Conservation (phyloP, 2,888 invertebrate genomes). For the Palloptera scutellata region DNA sequence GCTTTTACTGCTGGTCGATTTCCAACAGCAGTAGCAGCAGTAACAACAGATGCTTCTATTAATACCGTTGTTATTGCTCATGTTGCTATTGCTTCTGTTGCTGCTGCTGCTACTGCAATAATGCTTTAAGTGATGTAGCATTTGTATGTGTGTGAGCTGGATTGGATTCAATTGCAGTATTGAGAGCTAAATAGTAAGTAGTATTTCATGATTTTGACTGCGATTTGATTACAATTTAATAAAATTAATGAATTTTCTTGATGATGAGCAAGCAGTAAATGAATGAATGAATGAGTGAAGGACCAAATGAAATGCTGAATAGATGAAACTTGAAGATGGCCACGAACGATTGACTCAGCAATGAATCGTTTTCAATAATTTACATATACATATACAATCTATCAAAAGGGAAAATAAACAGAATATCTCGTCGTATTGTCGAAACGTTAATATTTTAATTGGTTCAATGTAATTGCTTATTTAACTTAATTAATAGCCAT, state of each 20-base stretch:
- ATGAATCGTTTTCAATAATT: no score
- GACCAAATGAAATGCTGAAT: no score
- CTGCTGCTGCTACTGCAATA: not conserved
- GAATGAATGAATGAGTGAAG: not conserved
- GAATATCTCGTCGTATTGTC: no score
- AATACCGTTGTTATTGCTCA: not conserved
- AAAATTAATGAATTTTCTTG: not conserved
- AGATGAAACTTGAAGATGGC: no score
- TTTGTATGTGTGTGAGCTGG: not conserved
- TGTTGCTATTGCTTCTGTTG: not conserved
- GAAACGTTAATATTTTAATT: not conserved
- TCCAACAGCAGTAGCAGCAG: not conserved
- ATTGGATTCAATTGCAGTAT: no score
- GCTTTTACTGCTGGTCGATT: not conserved
- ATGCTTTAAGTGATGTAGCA: not conserved
- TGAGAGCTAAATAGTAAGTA: no score
- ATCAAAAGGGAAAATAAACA: no score
- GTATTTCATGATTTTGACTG: not conserved
- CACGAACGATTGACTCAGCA: no score
- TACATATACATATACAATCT: no score
- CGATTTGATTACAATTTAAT: not conserved
- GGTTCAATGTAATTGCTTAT: not conserved
- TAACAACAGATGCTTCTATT: not conserved
- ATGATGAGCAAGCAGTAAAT: not conserved
- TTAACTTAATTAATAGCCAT: constrained; percentile 1